A percentile compares a stretch with the other conserved stretches of the same genome.
Evolutionary conservation across 2,113 vertebrate genomes (phyloP).

Genomic region (Percina caprodes): DNA sequence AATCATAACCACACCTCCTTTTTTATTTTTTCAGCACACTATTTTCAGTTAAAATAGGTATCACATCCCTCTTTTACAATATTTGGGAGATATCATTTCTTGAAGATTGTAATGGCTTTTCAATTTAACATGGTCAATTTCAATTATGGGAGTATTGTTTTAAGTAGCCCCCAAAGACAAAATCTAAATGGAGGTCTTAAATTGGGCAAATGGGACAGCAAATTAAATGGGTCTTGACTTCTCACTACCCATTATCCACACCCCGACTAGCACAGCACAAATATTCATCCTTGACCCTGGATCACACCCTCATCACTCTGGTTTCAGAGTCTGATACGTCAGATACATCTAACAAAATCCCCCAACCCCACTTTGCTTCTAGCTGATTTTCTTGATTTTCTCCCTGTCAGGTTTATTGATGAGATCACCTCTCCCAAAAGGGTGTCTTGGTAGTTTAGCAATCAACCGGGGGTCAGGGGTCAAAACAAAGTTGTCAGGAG

Average conservation of each 20-base stretch:
- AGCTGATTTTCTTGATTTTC: conserved; percentile 16
- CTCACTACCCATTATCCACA: conserved; percentile 67
- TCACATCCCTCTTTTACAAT: not conserved
- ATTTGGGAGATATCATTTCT: conserved; percentile 46
- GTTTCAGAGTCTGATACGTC: not conserved
- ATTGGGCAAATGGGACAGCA: conserved; percentile 62
- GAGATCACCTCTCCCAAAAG: conserved; percentile 38
- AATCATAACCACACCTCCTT: not conserved
- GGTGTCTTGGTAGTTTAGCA: conserved; percentile 30
- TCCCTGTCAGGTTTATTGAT: conserved; percentile 57
- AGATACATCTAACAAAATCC: not conserved
- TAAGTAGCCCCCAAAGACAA: conserved; percentile 76
- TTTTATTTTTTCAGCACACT: not conserved
- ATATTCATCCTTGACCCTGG: conserved; percentile 70
- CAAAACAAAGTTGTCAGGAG: conserved; percentile 31
- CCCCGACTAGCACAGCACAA: conserved; percentile 47
- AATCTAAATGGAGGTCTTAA: conserved; percentile 73
- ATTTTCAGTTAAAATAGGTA: conserved; percentile 4
- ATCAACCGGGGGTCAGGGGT: conserved; percentile 63
- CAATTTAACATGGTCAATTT: conserved; percentile 73
- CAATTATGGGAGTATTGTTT: conserved; percentile 71
- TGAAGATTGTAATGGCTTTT: conserved; percentile 67
- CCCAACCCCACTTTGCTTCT: conserved; percentile 1
- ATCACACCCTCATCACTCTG: conserved; percentile 46
- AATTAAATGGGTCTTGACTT: conserved; percentile 76